phyloP scores from a whole-genome alignment of 2,797 vertebrate species.

The Pantherophis vulpinus region DNA sequence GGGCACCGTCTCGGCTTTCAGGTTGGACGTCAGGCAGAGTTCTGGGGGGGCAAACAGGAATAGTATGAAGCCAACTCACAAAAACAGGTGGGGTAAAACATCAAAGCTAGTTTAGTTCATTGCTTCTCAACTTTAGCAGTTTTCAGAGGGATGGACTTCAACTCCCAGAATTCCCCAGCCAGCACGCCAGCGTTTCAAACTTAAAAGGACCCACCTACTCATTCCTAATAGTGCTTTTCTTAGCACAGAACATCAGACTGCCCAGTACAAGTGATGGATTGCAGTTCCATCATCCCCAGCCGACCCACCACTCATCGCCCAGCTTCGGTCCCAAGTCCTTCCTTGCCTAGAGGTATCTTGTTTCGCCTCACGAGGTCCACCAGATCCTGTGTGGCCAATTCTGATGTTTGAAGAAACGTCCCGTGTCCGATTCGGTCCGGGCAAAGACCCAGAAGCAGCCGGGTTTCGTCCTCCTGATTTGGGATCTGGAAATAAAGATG shows the following conservation, averaged over 20 bases:
- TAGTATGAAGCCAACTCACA: not conserved
- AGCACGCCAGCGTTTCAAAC: not conserved
- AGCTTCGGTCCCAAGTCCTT: not conserved
- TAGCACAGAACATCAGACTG: not conserved
- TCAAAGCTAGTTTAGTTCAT: not conserved
- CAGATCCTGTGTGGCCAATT: conserved; percentile 76
- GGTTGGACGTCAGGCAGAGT: conserved; percentile 90
- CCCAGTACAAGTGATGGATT: not conserved
- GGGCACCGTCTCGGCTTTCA: conserved; percentile 88
- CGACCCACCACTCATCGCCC: not conserved
- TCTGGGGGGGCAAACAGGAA: conserved; percentile 69
- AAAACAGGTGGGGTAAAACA: not conserved
- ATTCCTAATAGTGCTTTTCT: not conserved
- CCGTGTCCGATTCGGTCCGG: conserved; percentile 97
- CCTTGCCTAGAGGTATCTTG: conserved; percentile 87
- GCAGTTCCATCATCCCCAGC: not conserved
- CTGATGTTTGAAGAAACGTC: conserved; percentile 82
- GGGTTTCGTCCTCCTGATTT: conserved; percentile 85
- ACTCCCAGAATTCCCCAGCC: not conserved
- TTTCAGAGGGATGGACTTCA: not conserved
- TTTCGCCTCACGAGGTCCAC: conserved; percentile 82
- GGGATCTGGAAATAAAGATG: conserved; percentile 76
- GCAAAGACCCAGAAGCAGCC: conserved; percentile 84
- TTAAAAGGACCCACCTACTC: not conserved
- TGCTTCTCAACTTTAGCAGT: not conserved